Percentiles rank a stretch among this genome's conserved stretches.
These are phyloP conservation scores for Ochotona princeps DNA, from an alignment of 2,113 vertebrate genomes.

Conservation along the genomic window DNA sequence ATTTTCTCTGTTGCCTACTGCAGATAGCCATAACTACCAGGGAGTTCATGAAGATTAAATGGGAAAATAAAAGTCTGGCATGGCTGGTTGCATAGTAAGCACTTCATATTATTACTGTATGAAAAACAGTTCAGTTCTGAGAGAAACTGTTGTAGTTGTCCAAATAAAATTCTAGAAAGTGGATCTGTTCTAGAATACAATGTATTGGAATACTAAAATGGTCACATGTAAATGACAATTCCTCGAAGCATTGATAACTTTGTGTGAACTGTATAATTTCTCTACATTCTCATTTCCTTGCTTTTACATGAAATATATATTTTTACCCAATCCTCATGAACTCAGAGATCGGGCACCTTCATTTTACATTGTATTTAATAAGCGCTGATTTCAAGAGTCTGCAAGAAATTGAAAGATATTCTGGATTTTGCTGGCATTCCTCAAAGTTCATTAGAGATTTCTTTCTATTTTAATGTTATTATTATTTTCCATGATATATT, in stretches of 20 bases:
- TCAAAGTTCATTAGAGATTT: neutral
- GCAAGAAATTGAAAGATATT: neutral
- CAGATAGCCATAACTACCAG: neutral
- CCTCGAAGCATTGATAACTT: neutral
- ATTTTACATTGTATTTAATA: neutral
- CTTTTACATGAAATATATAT: neutral
- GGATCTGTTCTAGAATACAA: neutral
- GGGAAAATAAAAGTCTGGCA: neutral
- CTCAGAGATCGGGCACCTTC: neutral
- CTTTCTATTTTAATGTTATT: too few relatives aligned
- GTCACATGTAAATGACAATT: neutral
- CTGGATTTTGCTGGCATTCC: neutral
- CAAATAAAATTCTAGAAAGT: neutral
- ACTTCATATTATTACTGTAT: neutral
- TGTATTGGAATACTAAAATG: neutral
- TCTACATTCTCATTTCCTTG: neutral
- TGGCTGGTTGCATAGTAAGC: neutral
- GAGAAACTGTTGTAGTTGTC: neutral
- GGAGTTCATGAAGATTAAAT: too few relatives aligned
- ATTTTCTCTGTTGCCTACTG: neutral
- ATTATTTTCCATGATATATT: too few relatives aligned
- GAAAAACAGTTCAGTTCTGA: neutral
- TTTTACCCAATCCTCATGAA: neutral
- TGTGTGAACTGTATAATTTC: neutral
- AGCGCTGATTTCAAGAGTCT: slow-evolving; percentile 10